These are phyloP conservation scores for Halocynthia aurantium DNA, from an alignment of 23 tunicate genomes.

Conservation along the genomic window DNA sequence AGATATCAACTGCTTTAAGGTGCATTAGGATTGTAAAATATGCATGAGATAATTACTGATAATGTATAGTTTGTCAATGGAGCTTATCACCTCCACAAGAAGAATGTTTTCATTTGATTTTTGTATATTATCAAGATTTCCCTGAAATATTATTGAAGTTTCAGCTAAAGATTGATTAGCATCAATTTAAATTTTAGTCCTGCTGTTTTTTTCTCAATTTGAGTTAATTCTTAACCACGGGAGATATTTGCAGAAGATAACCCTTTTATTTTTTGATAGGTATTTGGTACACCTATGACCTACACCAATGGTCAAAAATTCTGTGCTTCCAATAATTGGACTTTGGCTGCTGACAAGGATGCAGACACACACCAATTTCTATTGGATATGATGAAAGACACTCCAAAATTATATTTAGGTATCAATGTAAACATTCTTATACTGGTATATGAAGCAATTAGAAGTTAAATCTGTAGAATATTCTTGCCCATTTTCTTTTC, in stretches of 20 bases:
- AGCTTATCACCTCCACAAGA: no score
- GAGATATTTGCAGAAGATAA: no score
- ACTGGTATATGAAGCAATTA: background rate
- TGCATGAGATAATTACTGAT: background rate
- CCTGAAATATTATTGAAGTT: background rate
- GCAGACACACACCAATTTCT: slow-evolving; percentile 20
- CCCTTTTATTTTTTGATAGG: slow-evolving; percentile 3
- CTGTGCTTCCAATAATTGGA: slow-evolving; percentile 69
- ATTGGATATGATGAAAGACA: slow-evolving; percentile 4
- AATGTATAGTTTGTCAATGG: no score
- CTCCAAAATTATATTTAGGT: slow-evolving; percentile 2
- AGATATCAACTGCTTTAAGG: slow-evolving; percentile 54
- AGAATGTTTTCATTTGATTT: background rate
- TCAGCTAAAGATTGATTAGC: background rate
- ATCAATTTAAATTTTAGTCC: slow-evolving; percentile 1
- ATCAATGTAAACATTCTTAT: background rate
- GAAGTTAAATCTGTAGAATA: background rate
- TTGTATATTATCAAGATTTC: background rate
- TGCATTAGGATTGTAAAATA: background rate
- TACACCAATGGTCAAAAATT: slow-evolving; percentile 34
- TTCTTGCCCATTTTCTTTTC: background rate
- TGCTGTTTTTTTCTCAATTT: background rate
- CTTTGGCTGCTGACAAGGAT: slow-evolving; percentile 65
- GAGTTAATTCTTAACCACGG: background rate
- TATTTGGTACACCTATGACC: slow-evolving; percentile 16